phyloP scores from a whole-genome alignment of 2,113 vertebrate species.

The Leptosomus discolor region DNA sequence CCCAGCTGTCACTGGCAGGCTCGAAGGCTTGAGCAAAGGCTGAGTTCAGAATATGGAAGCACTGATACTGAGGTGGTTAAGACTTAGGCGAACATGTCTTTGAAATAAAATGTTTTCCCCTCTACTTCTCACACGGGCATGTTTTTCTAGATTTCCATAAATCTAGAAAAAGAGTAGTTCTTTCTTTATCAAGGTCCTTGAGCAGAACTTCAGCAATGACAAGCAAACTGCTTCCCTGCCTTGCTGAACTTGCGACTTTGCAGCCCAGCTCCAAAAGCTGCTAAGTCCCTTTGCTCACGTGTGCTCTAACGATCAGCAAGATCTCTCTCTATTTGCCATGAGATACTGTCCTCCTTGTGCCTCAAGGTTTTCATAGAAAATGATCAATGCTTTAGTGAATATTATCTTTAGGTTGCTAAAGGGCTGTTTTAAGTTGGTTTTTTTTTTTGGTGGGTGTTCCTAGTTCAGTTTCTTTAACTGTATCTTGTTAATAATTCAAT shows the following conservation, averaged over 20 bases:
- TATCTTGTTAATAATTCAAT: neutral
- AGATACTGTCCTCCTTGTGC: neutral
- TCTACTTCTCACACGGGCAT: fast-evolving
- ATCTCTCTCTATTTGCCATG: fast-evolving
- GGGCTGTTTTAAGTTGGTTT: neutral
- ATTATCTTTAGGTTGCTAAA: neutral
- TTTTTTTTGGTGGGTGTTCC: neutral
- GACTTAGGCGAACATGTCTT: neutral
- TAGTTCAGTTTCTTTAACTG: neutral
- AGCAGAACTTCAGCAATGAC: neutral
- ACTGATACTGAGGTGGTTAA: neutral
- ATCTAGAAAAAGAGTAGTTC: neutral
- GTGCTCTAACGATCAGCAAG: fast-evolving
- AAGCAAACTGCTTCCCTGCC: neutral
- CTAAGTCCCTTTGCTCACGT: neutral
- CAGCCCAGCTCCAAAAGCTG: neutral
- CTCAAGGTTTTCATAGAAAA: neutral
- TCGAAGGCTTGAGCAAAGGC: neutral
- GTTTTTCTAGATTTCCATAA: neutral
- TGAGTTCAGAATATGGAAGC: neutral
- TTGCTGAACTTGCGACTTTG: neutral
- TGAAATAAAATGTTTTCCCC: neutral
- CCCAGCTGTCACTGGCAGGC: neutral
- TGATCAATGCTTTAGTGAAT: neutral
- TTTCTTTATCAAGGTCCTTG: neutral